Evolutionary conservation across 2,797 vertebrate genomes (phyloP).

Genomic region (Gymnocypris eckloni): DNA sequence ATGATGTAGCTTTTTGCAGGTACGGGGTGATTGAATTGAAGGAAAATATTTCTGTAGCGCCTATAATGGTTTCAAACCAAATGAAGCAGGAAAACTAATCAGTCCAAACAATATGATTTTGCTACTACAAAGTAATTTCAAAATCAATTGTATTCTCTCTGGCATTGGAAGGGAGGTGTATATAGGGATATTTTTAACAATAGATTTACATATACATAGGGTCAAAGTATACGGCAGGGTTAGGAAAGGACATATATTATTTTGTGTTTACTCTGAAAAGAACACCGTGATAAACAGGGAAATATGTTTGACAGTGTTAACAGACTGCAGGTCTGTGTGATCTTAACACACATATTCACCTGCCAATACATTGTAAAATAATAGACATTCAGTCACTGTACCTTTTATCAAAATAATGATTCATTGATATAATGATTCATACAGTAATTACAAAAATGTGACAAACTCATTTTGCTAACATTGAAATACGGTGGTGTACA

Average conservation of each 20-base stretch:
- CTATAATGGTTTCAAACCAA: conserved; percentile 52
- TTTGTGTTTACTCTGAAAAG: background rate
- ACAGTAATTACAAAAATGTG: too few relatives aligned
- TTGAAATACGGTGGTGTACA: background rate
- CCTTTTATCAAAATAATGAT: too few relatives aligned
- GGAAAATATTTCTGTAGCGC: conserved; percentile 43
- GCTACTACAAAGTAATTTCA: conserved; percentile 31
- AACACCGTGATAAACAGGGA: background rate
- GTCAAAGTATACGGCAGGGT: background rate
- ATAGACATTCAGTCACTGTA: background rate
- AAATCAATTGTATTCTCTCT: conserved; percentile 31
- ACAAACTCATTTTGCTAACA: too few relatives aligned
- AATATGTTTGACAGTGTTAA: background rate
- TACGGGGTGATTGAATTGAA: conserved; percentile 43
- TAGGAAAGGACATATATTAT: background rate
- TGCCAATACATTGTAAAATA: too few relatives aligned
- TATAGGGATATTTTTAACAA: conserved; percentile 20
- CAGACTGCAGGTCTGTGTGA: background rate
- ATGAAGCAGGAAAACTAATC: conserved; percentile 55
- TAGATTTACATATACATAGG: conserved; percentile 9
- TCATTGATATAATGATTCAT: too few relatives aligned
- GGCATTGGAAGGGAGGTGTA: background rate
- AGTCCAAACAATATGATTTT: conserved; percentile 52
- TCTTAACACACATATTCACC: background rate
- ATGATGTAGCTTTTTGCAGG: conserved; percentile 49